phyloP scores from a whole-genome alignment of 2,888 invertebrate genomes.

The Leptinotarsa peninsularis region DNA sequence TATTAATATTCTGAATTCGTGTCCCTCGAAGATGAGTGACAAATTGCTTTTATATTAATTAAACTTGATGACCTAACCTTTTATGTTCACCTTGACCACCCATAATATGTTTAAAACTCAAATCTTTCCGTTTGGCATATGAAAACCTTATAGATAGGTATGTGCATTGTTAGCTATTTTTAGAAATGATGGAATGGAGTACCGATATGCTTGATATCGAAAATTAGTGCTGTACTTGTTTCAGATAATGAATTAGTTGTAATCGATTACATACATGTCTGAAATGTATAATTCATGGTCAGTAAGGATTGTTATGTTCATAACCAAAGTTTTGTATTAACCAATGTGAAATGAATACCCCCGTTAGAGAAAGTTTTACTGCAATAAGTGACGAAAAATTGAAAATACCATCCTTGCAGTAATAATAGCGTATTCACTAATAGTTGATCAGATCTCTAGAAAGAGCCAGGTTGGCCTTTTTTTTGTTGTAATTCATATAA shows the following conservation, averaged over 20 bases:
- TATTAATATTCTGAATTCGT: too few species aligned
- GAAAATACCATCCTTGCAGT: too few species aligned
- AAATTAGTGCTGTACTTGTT: neutral
- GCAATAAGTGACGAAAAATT: too few species aligned
- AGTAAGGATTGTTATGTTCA: neutral
- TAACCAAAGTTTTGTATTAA: too few species aligned
- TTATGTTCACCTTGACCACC: neutral
- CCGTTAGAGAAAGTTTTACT: too few species aligned
- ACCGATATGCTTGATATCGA: slow-evolving; percentile 5
- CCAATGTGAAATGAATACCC: too few species aligned
- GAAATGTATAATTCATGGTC: neutral
- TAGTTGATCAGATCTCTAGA: too few species aligned
- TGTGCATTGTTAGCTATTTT: slow-evolving; percentile 19
- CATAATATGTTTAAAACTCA: neutral
- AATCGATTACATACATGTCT: neutral
- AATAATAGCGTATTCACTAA: too few species aligned
- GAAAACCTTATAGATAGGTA: slow-evolving; percentile 1
- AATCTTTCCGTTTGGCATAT: slow-evolving; percentile 10
- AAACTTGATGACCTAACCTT: slow-evolving; percentile 8
- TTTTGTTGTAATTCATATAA: too few species aligned
- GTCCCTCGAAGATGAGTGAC: too few species aligned
- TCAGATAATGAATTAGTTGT: slow-evolving; percentile 1
- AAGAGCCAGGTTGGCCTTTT: too few species aligned
- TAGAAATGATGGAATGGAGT: slow-evolving; percentile 1
- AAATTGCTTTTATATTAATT: neutral